Evolutionary conservation across 2,113 vertebrate genomes (phyloP).

Genomic region (Elaphurus davidianus): DNA sequence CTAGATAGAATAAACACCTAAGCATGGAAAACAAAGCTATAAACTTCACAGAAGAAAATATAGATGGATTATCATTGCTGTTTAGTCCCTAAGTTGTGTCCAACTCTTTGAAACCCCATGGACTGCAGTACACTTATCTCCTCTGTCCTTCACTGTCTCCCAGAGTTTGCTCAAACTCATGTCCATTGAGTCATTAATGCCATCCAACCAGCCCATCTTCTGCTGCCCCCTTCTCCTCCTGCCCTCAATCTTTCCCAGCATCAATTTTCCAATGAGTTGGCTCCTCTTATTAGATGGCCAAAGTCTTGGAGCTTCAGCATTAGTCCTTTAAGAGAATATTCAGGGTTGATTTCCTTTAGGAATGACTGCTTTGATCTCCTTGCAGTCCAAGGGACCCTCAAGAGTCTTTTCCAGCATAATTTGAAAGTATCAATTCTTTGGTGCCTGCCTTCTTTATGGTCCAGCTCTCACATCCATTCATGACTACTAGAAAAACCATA

Average conservation of each 20-base stretch:
- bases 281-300: background rate
- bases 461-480: background rate
- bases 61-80: background rate
- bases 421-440: background rate
- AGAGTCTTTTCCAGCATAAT: background rate
- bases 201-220: background rate
- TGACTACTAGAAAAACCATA: background rate
- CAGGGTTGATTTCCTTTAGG: background rate
- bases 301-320: background rate
- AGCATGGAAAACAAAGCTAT: background rate
- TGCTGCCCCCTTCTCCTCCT: background rate
- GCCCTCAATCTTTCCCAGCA: background rate
- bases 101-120: background rate
- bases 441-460: background rate
- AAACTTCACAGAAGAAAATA: constrained; percentile 12
- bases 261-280: background rate
- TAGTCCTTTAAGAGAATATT: background rate
- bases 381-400: background rate
- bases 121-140: background rate
- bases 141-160: background rate
- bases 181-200: background rate
- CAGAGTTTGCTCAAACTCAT: background rate
- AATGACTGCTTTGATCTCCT: background rate
- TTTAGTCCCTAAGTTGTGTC: background rate
- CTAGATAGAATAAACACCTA: background rate